Base-by-base conservation (phyloP, 2,113 vertebrate genomes). In the Nannospalax galili region DNA sequence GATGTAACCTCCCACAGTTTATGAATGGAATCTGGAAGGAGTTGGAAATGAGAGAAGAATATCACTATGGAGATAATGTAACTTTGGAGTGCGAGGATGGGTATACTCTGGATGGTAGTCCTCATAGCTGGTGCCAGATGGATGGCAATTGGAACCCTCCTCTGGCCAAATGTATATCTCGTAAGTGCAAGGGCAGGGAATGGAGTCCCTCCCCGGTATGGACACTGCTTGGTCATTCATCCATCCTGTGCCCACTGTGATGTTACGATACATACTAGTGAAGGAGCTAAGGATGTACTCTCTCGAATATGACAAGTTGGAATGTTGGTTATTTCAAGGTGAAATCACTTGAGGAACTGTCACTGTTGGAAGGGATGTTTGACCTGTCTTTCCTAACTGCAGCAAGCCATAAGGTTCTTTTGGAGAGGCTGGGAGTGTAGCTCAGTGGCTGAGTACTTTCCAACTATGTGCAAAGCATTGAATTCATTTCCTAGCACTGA, bases 61-160 rank as follows among this genome's bases (percentile, higher is more conserved):
- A 97, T 88, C 77, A 48, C 48, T 94, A 86, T 93, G 74, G 60
- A 87, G 91, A 86, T 58, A 97, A 95, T 5, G 3, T 98, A 65
- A 98, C 97, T 52, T 72, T 98, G 0, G 95, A 97, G 45, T 98
- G 98, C 62, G 95, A 98, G 0, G 91, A 96, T 22, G 98, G 98
- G 0, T 98, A 97, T 77, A 65, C 0, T 0, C 24, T 98, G 88
- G 87, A 98, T 87, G 98, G 98, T 64, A 91, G 65, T 96, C 70
- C 84, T 1, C 78, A 91, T 87, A 98, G 95, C 60, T 97, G 94
- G 82, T 98, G 98, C 89, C 98, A 96, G 12, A 96, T 92, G 0
- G 92, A 98, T 77, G 82, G 72, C 84, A 98, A 79, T 80, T 98
- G 98, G 98, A 64, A 97, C 62, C 98, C 98, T 92, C 97, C 98